Conservation (phyloP, 2,113 vertebrate species). For the Guaruba guarouba region DNA sequence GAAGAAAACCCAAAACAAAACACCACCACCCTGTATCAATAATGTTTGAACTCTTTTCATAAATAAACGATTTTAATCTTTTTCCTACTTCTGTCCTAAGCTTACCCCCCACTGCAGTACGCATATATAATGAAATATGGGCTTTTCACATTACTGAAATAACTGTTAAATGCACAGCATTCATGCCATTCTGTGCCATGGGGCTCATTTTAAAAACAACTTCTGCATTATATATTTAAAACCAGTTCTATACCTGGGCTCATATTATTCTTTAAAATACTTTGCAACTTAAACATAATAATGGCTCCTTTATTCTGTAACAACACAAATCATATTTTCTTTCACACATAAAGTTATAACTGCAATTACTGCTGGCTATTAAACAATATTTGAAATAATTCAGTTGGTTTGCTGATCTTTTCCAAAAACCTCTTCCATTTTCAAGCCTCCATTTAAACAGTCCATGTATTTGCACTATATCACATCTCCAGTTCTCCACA, state of each 20-base stretch:
- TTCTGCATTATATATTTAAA: neutral
- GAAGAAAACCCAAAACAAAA: conserved; percentile 67
- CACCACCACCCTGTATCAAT: conserved; percentile 79
- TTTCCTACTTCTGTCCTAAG: conserved; percentile 54
- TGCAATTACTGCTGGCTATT: neutral
- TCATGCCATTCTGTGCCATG: neutral
- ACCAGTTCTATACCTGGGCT: neutral
- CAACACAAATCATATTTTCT: neutral
- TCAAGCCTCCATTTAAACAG: neutral
- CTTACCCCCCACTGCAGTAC: neutral
- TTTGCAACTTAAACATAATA: neutral
- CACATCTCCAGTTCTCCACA: neutral
- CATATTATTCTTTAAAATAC: neutral
- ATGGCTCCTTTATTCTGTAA: neutral
- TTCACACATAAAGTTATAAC: neutral
- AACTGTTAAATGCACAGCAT: conserved; percentile 15
- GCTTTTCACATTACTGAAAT: conserved; percentile 25
- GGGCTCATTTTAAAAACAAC: neutral
- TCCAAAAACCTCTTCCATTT: neutral
- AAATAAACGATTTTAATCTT: conserved; percentile 75
- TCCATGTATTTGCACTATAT: neutral
- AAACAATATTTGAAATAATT: neutral
- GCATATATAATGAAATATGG: conserved; percentile 20
- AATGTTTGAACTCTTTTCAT: conserved; percentile 75
- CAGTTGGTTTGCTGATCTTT: neutral